These are phyloP conservation scores for Drosophila paulistorum DNA, from an alignment of 1,140 invertebrate species.

Conservation along the genomic window DNA sequence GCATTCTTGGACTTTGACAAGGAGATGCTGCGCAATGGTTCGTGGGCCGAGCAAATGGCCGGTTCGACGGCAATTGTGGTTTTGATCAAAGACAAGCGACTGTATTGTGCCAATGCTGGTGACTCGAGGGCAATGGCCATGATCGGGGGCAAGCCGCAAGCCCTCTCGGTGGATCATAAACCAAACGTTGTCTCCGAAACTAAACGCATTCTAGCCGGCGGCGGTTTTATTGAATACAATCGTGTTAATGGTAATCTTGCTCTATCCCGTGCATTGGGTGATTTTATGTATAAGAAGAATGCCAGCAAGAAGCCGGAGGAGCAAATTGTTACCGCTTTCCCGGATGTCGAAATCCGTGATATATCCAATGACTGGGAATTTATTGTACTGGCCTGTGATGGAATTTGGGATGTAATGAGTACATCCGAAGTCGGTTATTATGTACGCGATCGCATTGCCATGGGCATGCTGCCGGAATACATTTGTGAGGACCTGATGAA, in stretches of 20 bases:
- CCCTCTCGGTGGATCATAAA: conserved; percentile 96
- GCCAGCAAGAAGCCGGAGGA: conserved; percentile 91
- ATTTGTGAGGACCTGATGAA: conserved; percentile 98
- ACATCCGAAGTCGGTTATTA: conserved; percentile 96
- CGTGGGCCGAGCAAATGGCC: conserved; percentile 94
- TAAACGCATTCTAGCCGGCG: conserved; percentile 94
- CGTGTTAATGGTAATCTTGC: conserved; percentile 98
- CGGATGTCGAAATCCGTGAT: conserved; percentile 92
- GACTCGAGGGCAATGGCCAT: conserved; percentile 96
- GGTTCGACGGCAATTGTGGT: conserved; percentile 96
- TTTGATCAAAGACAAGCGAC: conserved; percentile 90
- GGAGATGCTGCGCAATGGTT: conserved; percentile 94
- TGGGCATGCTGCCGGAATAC: conserved; percentile 92
- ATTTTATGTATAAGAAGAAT: conserved; percentile 98
- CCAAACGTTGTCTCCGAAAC: conserved; percentile 93
- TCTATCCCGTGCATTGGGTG: conserved; percentile 96
- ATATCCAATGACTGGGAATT: conserved; percentile 97
- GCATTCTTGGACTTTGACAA: conserved; percentile 96
- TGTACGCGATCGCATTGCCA: conserved; percentile 91
- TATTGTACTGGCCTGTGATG: conserved; percentile 97
- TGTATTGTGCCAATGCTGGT: conserved; percentile 98
- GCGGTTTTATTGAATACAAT: conserved; percentile 98
- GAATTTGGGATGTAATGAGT: conserved; percentile 99
- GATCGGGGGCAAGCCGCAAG: conserved; percentile 86
- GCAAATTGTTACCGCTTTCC: conserved; percentile 98